Evolutionary conservation across 1,140 invertebrate species (phyloP).

Genomic region (Sarcophaga peregrina): DNA sequence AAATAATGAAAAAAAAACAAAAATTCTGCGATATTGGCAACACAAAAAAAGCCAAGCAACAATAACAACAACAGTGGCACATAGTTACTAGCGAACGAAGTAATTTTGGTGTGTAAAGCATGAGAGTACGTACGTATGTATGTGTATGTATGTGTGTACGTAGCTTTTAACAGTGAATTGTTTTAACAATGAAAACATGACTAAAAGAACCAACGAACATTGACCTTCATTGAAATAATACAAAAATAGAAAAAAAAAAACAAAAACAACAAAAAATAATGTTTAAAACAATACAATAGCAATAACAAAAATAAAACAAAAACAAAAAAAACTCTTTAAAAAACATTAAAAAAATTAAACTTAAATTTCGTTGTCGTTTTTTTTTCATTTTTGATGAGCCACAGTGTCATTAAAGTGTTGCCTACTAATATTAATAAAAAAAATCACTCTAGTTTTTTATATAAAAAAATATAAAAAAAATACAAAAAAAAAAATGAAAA

Average conservation of each 20-base stretch:
- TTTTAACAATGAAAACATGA: neutral
- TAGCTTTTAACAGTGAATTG: neutral
- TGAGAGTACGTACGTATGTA: too few species aligned
- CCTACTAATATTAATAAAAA: neutral
- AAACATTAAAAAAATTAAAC: neutral
- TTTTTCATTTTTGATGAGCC: neutral
- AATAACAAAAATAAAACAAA: too few species aligned
- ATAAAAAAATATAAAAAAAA: too few species aligned
- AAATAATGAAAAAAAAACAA: too few species aligned
- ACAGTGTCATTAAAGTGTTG: slow-evolving; percentile 15
- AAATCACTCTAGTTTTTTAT: too few species aligned
- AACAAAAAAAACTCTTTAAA: neutral
- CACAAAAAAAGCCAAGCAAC: too few species aligned
- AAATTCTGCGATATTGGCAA: too few species aligned
- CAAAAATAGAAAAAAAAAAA: neutral
- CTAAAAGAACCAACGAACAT: slow-evolving; percentile 13
- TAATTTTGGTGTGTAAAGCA: too few species aligned
- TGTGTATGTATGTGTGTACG: too few species aligned
- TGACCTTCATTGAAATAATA: slow-evolving; percentile 19
- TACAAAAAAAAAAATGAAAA: neutral
- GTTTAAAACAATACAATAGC: too few species aligned
- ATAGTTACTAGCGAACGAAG: too few species aligned
- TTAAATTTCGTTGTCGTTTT: neutral
- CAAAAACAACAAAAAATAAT: neutral
- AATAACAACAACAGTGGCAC: too few species aligned